A percentile compares a stretch with the other conserved stretches of the same genome.
These are phyloP conservation scores for Apantesis nais DNA, from an alignment of 2,888 invertebrate genomes.

Conservation along the genomic window DNA sequence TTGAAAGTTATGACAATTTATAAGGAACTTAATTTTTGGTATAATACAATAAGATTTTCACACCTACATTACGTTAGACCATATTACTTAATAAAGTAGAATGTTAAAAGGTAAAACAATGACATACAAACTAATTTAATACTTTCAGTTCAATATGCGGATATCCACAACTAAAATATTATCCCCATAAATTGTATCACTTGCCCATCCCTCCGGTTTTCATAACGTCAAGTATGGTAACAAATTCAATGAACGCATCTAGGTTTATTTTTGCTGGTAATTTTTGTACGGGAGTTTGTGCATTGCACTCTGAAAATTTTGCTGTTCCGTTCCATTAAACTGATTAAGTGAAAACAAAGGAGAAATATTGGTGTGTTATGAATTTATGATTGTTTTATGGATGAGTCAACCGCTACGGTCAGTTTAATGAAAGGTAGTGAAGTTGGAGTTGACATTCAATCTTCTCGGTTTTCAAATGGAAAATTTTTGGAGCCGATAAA, in stretches of 20 bases:
- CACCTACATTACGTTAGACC: too few relatives aligned
- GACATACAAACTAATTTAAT: not conserved
- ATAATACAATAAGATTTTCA: too few relatives aligned
- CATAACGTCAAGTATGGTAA: constrained; percentile 18
- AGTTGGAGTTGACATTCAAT: not conserved
- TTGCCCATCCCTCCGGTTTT: constrained; percentile 23
- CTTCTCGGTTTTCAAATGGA: not conserved
- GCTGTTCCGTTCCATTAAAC: constrained; percentile 12
- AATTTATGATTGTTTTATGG: constrained; percentile 14
- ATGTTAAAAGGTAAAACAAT: not conserved
- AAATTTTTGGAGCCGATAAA: not conserved
- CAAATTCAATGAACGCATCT: constrained; percentile 31
- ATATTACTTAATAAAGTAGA: too few relatives aligned
- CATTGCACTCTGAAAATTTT: constrained; percentile 18
- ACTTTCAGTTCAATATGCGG: not conserved
- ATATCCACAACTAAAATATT: constrained; percentile 6
- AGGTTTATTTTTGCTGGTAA: constrained; percentile 28
- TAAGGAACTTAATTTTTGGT: too few relatives aligned
- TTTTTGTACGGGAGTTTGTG: constrained; percentile 25
- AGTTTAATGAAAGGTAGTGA: not conserved
- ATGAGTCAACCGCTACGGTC: not conserved
- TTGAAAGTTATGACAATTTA: too few relatives aligned
- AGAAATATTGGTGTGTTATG: constrained; percentile 11
- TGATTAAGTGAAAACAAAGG: constrained; percentile 15
- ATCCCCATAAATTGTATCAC: not conserved